Evolutionary conservation across 1,140 invertebrate genomes (phyloP), one percentile per base, ranked within the genome.

Genomic region (Rhagoletis pomonella): DNA sequence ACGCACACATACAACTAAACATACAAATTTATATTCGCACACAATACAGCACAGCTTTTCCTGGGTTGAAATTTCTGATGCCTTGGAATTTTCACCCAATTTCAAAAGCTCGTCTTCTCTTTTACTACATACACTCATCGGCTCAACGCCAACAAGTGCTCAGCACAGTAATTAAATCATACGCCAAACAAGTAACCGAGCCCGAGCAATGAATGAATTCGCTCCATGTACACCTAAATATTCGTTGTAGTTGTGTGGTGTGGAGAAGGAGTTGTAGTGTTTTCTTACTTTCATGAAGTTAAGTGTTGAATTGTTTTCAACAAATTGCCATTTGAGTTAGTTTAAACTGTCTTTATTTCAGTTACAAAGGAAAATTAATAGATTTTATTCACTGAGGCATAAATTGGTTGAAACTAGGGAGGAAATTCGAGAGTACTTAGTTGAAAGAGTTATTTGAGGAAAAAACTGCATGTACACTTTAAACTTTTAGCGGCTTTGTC

Each of bases 131-230:
- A 12, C 29, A 67, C 19, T 29, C 67, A 14, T 47, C 50, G 50
- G 29, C 29, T 29, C 64, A 67, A 67, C 39, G 64, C 64, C 29
- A 67, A 12, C 19, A 29, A 67, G 39, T 67, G 64, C 67, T 17
- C 39, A 47, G 67, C 67, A 73, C 67, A 73, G 44, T 73, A 73
- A 73, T 47, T 73, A 73, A 73, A 73, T 73, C 42, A 73, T 73
- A 73, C 67, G 42, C 67, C 42, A 73, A 44, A 47, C 42, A 73
- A 73, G 67, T 47, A 73, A 47, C 67, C 42, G 44, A 73, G 67
- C 42, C 47, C 67, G 67, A 73, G 14, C 67, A 47, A 73, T 73
- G 67, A 73, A 73, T 73, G 67, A 42, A 14, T 1, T 47, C 44
- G 5, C 10, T 17, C 67, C 17, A 29, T 10, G 9, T 29, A n/a